Evolutionary conservation across 2,113 vertebrate species (phyloP), one percentile per base, ranked within the genome.

Genomic region (Pituophis catenifer): DNA sequence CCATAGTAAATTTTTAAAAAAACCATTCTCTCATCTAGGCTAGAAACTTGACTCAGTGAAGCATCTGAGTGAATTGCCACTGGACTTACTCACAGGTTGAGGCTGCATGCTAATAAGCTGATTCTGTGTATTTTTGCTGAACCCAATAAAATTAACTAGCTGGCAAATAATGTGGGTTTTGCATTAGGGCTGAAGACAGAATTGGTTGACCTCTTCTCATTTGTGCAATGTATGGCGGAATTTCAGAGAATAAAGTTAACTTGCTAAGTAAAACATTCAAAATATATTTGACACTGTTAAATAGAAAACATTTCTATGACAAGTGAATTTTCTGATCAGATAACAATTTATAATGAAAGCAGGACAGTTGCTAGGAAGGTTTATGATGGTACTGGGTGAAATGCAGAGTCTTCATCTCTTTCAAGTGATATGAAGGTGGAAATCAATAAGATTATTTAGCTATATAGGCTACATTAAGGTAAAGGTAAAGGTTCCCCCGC

Each of bases 251-350:
- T 86, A 94, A 95, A 96, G 93, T 95, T 53, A 94, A 89, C 8
- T 75, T 4, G 12, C 92, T 90, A 93, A 94, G 95, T 95, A 94
- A 91, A 90, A 2, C 88, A 92, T 91, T 89, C 95, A 96, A 95
- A 96, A 96, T 96, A 94, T 96, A 95, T 97, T 96, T 95, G 96
- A 96, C 96, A 94, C 96, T 96, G 90, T 96, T 97, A 96, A 97
- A 94, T 95, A 94, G 96, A 94, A 97, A 96, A 97, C 96, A 97
- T 95, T 95, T 94, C 94, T 91, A 95, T 97, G 96, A 97, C 96
- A 97, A 95, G 96, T 96, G 95, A 97, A 96, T 97, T 97, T 95
- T 95, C 96, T 94, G 96, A 96, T 95, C 97, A 96, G 95, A 96
- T 96, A 95, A 96, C 95, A 96, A 96, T 89, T 91, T 90, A 88